Conservation (phyloP, 2,113 vertebrate species). For the Thamnophis sirtalis region DNA sequence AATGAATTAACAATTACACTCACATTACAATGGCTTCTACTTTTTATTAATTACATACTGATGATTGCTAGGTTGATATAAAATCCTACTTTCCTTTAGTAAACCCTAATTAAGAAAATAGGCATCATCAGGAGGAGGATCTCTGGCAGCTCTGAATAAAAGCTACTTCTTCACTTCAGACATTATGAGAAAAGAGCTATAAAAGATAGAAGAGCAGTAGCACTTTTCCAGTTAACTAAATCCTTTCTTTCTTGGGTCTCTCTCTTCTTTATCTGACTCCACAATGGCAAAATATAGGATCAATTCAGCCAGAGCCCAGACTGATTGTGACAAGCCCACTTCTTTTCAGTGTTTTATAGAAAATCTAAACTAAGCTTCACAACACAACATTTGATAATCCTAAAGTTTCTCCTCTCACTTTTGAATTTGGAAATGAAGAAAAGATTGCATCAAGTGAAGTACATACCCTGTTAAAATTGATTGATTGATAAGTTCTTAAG, state of each 20-base stretch:
- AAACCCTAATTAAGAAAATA: background rate
- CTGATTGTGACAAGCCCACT: background rate
- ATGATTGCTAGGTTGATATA: background rate
- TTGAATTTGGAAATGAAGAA: background rate
- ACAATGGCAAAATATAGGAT: background rate
- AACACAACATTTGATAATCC: too few relatives aligned
- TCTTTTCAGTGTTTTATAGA: background rate
- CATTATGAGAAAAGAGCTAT: background rate
- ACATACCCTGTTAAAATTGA: background rate
- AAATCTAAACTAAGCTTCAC: background rate
- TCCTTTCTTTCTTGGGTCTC: background rate
- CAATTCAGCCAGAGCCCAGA: background rate
- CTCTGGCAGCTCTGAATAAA: background rate
- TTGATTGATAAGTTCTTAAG: constrained; percentile 47
- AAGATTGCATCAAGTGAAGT: background rate
- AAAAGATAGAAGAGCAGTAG: background rate
- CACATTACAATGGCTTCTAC: background rate
- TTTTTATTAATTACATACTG: background rate
- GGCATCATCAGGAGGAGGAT: background rate
- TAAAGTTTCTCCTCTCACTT: background rate
- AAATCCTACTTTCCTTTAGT: background rate
- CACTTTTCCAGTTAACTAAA: background rate
- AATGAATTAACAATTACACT: background rate
- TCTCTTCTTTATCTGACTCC: background rate
- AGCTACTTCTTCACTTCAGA: background rate